Base-by-base conservation (phyloP, 2,888 invertebrate genomes). In the Melipona beecheii region DNA sequence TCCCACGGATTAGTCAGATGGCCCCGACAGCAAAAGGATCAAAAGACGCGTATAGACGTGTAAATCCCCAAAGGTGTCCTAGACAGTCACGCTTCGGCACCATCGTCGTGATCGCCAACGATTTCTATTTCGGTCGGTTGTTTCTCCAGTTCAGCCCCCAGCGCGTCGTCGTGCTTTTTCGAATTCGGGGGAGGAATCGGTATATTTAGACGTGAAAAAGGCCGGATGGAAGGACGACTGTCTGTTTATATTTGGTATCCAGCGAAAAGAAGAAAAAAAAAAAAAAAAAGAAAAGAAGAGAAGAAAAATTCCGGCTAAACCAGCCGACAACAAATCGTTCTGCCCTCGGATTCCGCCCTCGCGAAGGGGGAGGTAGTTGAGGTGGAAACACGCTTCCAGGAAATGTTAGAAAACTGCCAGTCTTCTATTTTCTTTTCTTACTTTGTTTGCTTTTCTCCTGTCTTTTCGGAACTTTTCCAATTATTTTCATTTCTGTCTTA, bases 181-280 rank as follows among this genome's bases (percentile, higher is more conserved):
- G 50, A 60, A 50, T 17, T 1, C n/a, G 4, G 58, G 50, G 75
- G 69, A 68, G 50, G 62, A 62, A 65, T 65, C 17, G 21, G 17
- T 76, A 76, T 76, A 73, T 78, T 72, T 62, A 58, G 11, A 56
- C n/a, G 52, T 19, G 27, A 71, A 85, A 89, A 84, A 82, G 79
- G 21, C 86, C 89, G 89, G 87, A 86, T 85, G 87, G 84, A 76
- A 87, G 84, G 76, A 79, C 80, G 82, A 69, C 77, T 66, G 73
- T 74, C 83, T 60, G 80, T 75, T 87, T 90, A 86, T 88, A 87
- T 89, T 82, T 52, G 70, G 36, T 64, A 43, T 64, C 11, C 62
- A 4, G 1, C 4, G 13, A 43, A 36, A 52, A 71, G 58, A 13
- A 43, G 0, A 9, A 36, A 9, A 36, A 9, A 36, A 36, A 3